Percentiles rank a stretch among this genome's conserved stretches.
Conservation (phyloP, 2,113 vertebrate genomes). For the Prietella phreatophila region DNA sequence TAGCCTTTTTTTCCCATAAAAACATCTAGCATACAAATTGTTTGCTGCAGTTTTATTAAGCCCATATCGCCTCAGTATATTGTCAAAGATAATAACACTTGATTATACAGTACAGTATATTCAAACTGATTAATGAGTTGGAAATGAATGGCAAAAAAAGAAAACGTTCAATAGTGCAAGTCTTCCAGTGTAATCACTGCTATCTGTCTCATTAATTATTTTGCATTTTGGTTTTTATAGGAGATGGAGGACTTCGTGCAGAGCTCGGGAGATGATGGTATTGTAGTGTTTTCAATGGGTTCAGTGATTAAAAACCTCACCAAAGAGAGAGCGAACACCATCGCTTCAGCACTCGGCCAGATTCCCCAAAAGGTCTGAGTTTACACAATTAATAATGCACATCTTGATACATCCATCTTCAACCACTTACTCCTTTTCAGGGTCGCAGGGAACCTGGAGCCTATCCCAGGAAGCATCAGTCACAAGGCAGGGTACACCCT, state of each 20-base stretch:
- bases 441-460: too few species aligned
- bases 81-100: neutral
- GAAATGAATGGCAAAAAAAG: neutral
- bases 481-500: too few species aligned
- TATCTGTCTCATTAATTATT: neutral
- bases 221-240: slow-evolving; percentile 57
- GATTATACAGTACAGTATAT: too few species aligned
- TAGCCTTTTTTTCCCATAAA: neutral
- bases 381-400: neutral
- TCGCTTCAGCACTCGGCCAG: slow-evolving; percentile 77
- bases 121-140: neutral
- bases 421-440: too few species aligned
- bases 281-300: slow-evolving; percentile 81
- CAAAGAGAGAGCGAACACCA: slow-evolving; percentile 72
- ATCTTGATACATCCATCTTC: neutral
- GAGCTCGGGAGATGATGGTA: slow-evolving; percentile 78
- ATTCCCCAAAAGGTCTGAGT: slow-evolving; percentile 80
- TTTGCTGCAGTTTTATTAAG: neutral
- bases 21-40: neutral
- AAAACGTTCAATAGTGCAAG: neutral
- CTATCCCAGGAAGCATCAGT: too few species aligned
- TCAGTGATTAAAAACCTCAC: slow-evolving; percentile 78
- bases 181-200: neutral
- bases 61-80: neutral
- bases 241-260: slow-evolving; percentile 83